Base-by-base conservation (phyloP, 64 coral and sea anemone species). In the Exaiptasia diaphana region DNA sequence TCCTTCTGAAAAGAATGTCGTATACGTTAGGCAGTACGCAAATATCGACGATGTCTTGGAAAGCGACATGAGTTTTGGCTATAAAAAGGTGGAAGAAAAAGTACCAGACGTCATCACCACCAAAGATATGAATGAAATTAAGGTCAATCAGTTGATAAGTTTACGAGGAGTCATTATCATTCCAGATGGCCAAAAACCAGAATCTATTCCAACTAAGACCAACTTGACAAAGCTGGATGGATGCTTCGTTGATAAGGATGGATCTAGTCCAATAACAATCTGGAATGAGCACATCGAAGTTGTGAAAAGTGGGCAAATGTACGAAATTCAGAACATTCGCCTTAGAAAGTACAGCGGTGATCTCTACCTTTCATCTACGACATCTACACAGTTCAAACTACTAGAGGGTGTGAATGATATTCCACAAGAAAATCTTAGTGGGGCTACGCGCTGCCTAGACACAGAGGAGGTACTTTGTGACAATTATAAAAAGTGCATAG, bases 161-260 rank as follows among this genome's bases (percentile, higher is more conserved):
- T 29, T 80, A 34, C 25, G 77, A 41, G 77, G 77, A 15, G 5
- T 80, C 25, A 44, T 80, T 13, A 26, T 61, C n/a, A 42, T 80
- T n/a, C 45, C 36, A 40, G 36, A 78, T 15, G 56, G 53, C 34
- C 8, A 58, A 22, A 20, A 64, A 38, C 55, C 77, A 60, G 30
- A 60, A 40, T 7, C 32, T 3, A 61, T 80, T 23, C 55, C 77
- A 62, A 64, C 54, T 12, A 80, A 80, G 53, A 18, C 54, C 12
- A 61, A 61, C 57, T 61, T 80, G 59, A 64, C 56, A 55, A 60
- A 64, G 27, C 38, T 80, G 4, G 77, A 79, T 57, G 52, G 54
- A 10, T 80, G 77, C 27, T 80, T 80, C 24, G 38, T 64, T 64
- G 77, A 81, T 28, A 21, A 79, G 6, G 25, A 40, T 76, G 40